Evolutionary conservation across 2,888 invertebrate species (phyloP), one percentile per base, ranked within the genome.

Genomic region (Drosophila sordidula): DNA sequence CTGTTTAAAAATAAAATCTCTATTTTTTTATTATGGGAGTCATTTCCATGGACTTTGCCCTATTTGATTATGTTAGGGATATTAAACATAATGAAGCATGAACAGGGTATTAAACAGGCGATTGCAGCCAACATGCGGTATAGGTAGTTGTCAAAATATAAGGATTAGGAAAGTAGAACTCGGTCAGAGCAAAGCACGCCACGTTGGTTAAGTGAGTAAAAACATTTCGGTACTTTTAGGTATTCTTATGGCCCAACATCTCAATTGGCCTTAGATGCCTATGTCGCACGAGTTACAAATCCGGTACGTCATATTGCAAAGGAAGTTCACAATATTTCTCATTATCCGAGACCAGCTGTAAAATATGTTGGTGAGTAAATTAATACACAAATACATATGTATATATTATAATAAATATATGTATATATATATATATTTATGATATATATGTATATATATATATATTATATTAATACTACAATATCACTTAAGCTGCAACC

Each of bases 291-390:
- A 80, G 93, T 96, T 74, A 92, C 96, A 70, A 93, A 94, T 81
- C 95, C 96, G 2, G 93, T 94, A 61, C 94, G 95, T 78, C 94
- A 94, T 89, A 93, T 95, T 61, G 93, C 93, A 71, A 94, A 94
- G 86, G 94, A 95, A 81, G 94, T 95, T 69, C 93, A 94, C 80
- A 93, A 93, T 85, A 93, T 95, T 75, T 94, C 94, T 9, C 95
- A 94, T 93, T 96, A 95, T 92, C 94, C 94, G 44, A 95, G 95
- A 75, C 95, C 96, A 66, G 95, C 94, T 74, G 94, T 93, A 89
- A 95, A 93, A 92, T 95, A 94, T 92, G 94, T 95, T 92, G 95
- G 95, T 95, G 93, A 92, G 92, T 84, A 34, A 39, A 16, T 44
- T 9, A 26, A 34, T 25, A 6, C 6, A 32, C 41, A 29, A 32